Base-by-base conservation (phyloP, 2,888 invertebrate species). In the Drosophila pseudotakahashii region DNA sequence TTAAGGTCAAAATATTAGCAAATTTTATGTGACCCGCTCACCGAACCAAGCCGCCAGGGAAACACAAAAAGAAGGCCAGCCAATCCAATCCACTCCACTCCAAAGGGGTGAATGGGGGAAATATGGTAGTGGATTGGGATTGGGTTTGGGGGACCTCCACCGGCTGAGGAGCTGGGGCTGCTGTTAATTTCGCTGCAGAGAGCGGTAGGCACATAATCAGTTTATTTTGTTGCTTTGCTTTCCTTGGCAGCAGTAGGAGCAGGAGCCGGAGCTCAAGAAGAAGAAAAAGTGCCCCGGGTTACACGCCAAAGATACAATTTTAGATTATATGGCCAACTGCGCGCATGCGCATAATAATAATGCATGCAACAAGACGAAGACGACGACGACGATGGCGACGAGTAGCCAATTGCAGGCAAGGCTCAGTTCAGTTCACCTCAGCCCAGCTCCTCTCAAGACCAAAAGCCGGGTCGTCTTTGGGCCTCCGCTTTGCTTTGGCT, bases 301-400 rank as follows among this genome's bases (percentile, higher is more conserved):
- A 91, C 91, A 90, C 90, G 89, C 82, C 90, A 88, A 88, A 90
- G 89, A 90, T 90, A 89, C 89, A 90, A 90, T 90, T 90, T 90
- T 88, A 90, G 89, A 90, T 90, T 90, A 79, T 89, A 81, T 87
- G 87, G 78, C 82, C 88, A 83, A 88, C 81, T 85, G 88, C 79
- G 88, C 89, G 88, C 90, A 89, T 85, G 90, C 89, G 90, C 90
- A 89, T 88, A 89, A 89, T 89, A 89, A 89, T 85, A 88, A 83
- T 89, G 76, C 83, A 80, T 86, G 86, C 88, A 79, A 83, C 81
- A 76, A 84, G 84, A 41, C 63, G 57, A 48, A 42, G 66, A 58
- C 60, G 57, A 59, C 53, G 55, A 54, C 73, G 73, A 71, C 54
- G 63, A 69, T 48, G 60, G 63, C 57, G 67, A 67, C 53, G 59